These are phyloP conservation scores for Dryocosmus kuriphilus DNA, from an alignment of 2,888 invertebrate species.

Conservation along the genomic window DNA sequence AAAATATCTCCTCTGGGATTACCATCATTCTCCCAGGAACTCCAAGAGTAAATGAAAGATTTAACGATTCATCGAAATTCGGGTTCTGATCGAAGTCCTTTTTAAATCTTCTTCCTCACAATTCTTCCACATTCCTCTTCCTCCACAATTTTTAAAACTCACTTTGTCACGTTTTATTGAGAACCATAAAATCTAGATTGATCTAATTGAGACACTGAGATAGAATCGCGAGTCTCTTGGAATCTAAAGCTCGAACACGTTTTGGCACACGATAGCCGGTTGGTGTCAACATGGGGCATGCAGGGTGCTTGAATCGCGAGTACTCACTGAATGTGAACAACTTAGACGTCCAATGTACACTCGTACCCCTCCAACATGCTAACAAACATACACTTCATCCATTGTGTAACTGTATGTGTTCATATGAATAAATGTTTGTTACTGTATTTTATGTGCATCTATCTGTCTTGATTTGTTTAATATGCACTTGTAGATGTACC, in stretches of 20 bases:
- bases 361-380: slow-evolving; percentile 45
- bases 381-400: slow-evolving; percentile 32
- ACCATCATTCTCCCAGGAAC: not conserved
- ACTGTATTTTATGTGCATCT: not conserved
- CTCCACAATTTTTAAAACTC: not conserved
- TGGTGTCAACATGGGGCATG: slow-evolving; percentile 31
- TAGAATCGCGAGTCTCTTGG: not conserved
- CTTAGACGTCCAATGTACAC: slow-evolving; percentile 47
- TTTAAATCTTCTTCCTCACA: not conserved
- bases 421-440: not conserved
- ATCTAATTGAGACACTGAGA: not conserved
- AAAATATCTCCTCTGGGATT: slow-evolving; percentile 4
- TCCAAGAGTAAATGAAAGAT: not conserved
- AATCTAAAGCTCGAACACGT: slow-evolving; percentile 1
- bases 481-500: not conserved
- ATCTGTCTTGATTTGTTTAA: not conserved
- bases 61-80: not conserved
- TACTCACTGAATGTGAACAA: slow-evolving; percentile 52
- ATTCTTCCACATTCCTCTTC: not conserved
- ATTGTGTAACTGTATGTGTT: not conserved
- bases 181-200: not conserved
- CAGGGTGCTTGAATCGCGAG: slow-evolving; percentile 44
- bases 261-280: slow-evolving; percentile 14
- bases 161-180: not conserved
- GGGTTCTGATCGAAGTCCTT: not conserved